These are phyloP conservation scores for Ernsta delagoae DNA, from an alignment of 2,888 invertebrate genomes.

Conservation along the genomic window DNA sequence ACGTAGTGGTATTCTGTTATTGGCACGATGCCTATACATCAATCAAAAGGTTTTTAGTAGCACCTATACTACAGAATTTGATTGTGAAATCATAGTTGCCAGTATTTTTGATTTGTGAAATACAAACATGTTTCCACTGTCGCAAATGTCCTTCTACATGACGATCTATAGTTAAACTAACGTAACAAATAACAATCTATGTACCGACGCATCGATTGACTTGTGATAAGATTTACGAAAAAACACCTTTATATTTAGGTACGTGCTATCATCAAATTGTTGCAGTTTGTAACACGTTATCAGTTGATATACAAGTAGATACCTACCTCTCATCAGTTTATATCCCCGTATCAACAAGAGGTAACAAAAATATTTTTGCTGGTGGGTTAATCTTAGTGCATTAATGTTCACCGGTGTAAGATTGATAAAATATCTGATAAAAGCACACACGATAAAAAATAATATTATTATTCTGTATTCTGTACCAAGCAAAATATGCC, in stretches of 20 bases:
- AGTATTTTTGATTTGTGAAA: conserved; percentile 5
- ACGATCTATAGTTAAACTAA: too few relatives aligned
- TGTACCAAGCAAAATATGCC: neutral
- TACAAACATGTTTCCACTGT: neutral
- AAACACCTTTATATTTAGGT: neutral
- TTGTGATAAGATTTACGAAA: neutral
- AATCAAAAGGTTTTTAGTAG: conserved; percentile 16
- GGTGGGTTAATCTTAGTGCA: neutral
- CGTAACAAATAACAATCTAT: too few relatives aligned
- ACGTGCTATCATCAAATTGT: neutral
- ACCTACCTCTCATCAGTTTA: neutral
- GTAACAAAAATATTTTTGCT: neutral
- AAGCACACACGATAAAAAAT: neutral
- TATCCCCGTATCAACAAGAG: neutral
- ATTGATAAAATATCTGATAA: conserved; percentile 1
- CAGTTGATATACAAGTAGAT: neutral
- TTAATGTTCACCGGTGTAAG: neutral
- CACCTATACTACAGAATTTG: neutral
- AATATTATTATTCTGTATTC: neutral
- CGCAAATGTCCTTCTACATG: too few relatives aligned
- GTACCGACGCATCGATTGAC: too few relatives aligned
- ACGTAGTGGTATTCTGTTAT: conserved; percentile 6
- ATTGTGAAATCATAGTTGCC: conserved; percentile 3
- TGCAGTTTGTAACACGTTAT: neutral
- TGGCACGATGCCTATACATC: conserved; percentile 21